Evolutionary conservation across 2,113 vertebrate species (phyloP).

Genomic region (Megaleporinus macrocephalus): DNA sequence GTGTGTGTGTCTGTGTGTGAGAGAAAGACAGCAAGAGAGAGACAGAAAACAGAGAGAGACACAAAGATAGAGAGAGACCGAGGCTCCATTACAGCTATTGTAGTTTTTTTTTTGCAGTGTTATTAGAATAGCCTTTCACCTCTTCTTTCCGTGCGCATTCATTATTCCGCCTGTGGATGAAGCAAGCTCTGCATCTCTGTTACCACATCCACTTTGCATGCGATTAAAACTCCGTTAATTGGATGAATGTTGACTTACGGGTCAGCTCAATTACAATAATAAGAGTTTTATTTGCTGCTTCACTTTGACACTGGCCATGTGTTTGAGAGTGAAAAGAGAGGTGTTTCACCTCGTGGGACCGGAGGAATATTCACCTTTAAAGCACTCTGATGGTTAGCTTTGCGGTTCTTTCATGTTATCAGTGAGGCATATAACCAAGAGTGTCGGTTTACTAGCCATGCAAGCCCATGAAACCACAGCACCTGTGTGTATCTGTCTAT

Average conservation of each 20-base stretch:
- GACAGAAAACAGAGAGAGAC: not conserved
- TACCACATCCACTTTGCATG: conserved; percentile 52
- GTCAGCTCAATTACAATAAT: conserved; percentile 59
- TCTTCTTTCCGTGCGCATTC: conserved; percentile 18
- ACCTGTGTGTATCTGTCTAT: conserved; percentile 26
- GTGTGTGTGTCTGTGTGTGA: not conserved
- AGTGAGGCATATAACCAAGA: conserved; percentile 23
- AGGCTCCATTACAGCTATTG: not conserved
- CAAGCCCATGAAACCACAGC: conserved; percentile 20
- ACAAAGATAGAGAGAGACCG: not conserved
- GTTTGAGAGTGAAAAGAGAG: conserved; percentile 36
- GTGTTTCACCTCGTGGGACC: conserved; percentile 18
- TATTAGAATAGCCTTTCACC: conserved; percentile 47
- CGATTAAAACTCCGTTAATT: conserved; percentile 65
- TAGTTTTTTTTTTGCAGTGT: conserved; percentile 47
- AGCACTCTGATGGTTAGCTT: conserved; percentile 32
- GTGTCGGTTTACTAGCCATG: conserved; percentile 12
- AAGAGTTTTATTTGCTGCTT: conserved; percentile 52
- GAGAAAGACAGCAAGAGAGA: not conserved
- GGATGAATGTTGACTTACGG: conserved; percentile 56
- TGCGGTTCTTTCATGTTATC: conserved; percentile 33
- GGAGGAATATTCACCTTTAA: conserved; percentile 8
- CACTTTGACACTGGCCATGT: conserved; percentile 44
- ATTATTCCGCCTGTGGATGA: conserved; percentile 47
- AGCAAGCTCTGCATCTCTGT: conserved; percentile 16